Conservation (phyloP, 2,113 vertebrate genomes). For the Hassar affinis region DNA sequence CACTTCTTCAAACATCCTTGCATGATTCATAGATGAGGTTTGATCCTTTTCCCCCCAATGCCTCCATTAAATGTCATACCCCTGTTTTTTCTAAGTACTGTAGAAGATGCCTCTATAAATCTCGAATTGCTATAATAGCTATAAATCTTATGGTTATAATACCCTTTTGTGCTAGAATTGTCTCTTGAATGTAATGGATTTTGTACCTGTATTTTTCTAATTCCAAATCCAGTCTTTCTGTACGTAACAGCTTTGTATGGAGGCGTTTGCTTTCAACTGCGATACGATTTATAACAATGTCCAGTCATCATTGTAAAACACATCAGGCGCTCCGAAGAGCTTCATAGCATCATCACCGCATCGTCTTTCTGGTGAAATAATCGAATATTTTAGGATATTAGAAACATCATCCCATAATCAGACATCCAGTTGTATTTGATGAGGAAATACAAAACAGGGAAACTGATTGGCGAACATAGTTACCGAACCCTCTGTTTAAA, state of each 20-base stretch:
- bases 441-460: conserved; percentile 62
- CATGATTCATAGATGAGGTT: conserved; percentile 60
- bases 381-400: background rate
- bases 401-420: conserved; percentile 19
- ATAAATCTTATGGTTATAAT: conserved; percentile 69
- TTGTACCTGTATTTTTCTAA: conserved; percentile 85
- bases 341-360: conserved; percentile 54
- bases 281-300: conserved; percentile 65
- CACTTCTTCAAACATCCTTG: conserved; percentile 50
- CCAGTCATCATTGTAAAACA: conserved; percentile 57
- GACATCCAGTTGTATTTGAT: conserved; percentile 49
- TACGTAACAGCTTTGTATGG: conserved; percentile 67
- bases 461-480: conserved; percentile 54
- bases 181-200: conserved; percentile 83
- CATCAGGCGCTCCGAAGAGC: conserved; percentile 60
- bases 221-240: conserved; percentile 72
- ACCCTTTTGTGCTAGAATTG: conserved; percentile 80
- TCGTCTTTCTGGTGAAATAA: conserved; percentile 4
- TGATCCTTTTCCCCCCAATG: conserved; percentile 56
- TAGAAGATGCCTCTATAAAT: conserved; percentile 74
- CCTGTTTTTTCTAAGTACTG: conserved; percentile 69
- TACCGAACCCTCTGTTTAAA: conserved; percentile 68
- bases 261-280: conserved; percentile 64
- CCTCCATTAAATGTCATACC: conserved; percentile 63
- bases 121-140: conserved; percentile 75